These are phyloP conservation scores for Monarcha castaneiventris DNA, from an alignment of 2,113 vertebrate genomes.

Conservation along the genomic window DNA sequence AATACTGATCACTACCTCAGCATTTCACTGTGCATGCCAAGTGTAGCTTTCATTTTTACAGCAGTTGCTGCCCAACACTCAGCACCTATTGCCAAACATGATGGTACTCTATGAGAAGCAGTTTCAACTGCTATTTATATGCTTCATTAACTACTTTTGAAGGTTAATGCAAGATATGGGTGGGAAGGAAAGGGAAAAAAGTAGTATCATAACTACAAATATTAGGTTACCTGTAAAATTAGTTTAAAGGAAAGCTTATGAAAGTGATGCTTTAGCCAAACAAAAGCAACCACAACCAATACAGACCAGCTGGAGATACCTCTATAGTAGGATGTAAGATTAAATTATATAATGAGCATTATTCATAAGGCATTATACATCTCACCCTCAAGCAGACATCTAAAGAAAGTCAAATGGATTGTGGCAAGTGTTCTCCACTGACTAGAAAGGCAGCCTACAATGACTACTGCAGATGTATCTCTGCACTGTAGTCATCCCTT, in stretches of 20 bases:
- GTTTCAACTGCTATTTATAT: not conserved
- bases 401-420: not conserved
- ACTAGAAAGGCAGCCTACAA: not conserved
- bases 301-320: not conserved
- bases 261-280: not conserved
- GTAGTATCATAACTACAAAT: not conserved
- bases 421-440: not conserved
- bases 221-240: not conserved
- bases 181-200: not conserved
- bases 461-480: not conserved
- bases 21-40: not conserved
- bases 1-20: slow-evolving; percentile 12
- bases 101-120: not conserved
- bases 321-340: not conserved
- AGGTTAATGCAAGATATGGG: not conserved
- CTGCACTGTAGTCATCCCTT: not conserved
- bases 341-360: not conserved
- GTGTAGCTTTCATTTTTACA: not conserved
- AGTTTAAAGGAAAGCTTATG: not conserved
- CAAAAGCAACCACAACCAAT: not conserved
- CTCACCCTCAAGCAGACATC: not conserved
- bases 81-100: not conserved
- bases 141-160: not conserved
- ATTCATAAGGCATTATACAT: not conserved
- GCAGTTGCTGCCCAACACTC: not conserved